phyloP scores from a whole-genome alignment of 1,140 invertebrate species.

The Apis cerana region DNA sequence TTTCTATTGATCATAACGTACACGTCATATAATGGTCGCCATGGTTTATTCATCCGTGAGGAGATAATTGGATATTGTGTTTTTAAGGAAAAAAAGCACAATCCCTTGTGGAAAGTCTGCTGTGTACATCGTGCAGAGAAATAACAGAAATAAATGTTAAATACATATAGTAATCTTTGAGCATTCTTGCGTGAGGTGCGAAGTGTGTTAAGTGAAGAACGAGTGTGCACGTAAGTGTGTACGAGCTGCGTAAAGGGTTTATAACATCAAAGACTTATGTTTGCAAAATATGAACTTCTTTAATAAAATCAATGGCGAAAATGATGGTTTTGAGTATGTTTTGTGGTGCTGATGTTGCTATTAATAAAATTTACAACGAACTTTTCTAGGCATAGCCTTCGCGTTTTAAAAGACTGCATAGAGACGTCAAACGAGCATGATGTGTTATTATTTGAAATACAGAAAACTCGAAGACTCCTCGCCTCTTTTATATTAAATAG shows the following conservation, averaged over 20 bases:
- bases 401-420: slow-evolving; percentile 44
- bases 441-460: slow-evolving; percentile 37
- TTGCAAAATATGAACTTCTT: slow-evolving; percentile 56
- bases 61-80: slow-evolving; percentile 41
- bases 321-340: slow-evolving; percentile 51
- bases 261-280: slow-evolving; percentile 63
- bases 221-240: slow-evolving; percentile 71
- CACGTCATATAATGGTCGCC: slow-evolving; percentile 59
- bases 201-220: slow-evolving; percentile 68
- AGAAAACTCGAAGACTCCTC: slow-evolving; percentile 27
- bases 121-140: slow-evolving; percentile 40
- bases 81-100: slow-evolving; percentile 15
- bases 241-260: slow-evolving; percentile 60
- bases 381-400: slow-evolving; percentile 54
- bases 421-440: slow-evolving; percentile 32
- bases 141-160: slow-evolving; percentile 24
- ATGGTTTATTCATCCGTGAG: slow-evolving; percentile 23
- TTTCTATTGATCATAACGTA: slow-evolving; percentile 42
- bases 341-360: slow-evolving; percentile 58
- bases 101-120: slow-evolving; percentile 21
- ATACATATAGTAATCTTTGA: slow-evolving; percentile 25
- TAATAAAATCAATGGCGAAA: slow-evolving; percentile 42
- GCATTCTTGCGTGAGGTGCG: slow-evolving; percentile 63
- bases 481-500: slow-evolving; percentile 32
- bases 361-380: slow-evolving; percentile 46